These are phyloP conservation scores for Pterocles burchelli DNA, from an alignment of 2,113 vertebrate species.

Conservation along the genomic window DNA sequence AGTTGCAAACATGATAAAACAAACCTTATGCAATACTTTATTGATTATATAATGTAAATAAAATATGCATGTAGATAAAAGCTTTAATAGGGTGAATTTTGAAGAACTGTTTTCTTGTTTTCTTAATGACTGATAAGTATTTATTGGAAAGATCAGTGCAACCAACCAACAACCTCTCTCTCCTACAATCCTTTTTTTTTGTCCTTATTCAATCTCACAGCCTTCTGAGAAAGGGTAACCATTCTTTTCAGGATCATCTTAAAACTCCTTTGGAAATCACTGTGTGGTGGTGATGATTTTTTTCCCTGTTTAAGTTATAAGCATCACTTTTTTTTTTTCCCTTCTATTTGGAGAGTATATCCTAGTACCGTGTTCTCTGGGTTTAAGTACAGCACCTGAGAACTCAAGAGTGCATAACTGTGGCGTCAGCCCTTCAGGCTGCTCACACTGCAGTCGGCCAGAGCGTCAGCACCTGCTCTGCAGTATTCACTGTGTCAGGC, in stretches of 20 bases:
- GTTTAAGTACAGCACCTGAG: neutral
- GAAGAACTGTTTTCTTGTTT: neutral
- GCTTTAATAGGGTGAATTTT: neutral
- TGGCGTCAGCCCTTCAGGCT: neutral
- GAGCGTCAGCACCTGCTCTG: neutral
- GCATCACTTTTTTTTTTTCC: neutral
- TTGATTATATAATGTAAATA: neutral
- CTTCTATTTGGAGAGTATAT: neutral
- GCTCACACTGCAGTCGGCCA: neutral
- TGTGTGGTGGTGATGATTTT: neutral
- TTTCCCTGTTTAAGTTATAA: neutral
- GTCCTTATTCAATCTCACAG: neutral
- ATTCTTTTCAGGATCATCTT: neutral
- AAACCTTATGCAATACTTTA: neutral
- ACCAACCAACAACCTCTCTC: neutral
- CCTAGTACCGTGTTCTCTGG: neutral
- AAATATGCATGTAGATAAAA: neutral
- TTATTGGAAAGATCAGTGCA: neutral
- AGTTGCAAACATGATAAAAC: neutral
- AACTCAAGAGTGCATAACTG: fast-evolving
- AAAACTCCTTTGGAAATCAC: neutral
- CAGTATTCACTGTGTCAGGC: neutral
- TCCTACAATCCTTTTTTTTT: neutral
- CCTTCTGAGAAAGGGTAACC: too few relatives aligned
- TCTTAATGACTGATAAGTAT: neutral